These are phyloP conservation scores for Chloropsis cyanopogon DNA, from an alignment of 2,113 vertebrate genomes.

Conservation along the genomic window DNA sequence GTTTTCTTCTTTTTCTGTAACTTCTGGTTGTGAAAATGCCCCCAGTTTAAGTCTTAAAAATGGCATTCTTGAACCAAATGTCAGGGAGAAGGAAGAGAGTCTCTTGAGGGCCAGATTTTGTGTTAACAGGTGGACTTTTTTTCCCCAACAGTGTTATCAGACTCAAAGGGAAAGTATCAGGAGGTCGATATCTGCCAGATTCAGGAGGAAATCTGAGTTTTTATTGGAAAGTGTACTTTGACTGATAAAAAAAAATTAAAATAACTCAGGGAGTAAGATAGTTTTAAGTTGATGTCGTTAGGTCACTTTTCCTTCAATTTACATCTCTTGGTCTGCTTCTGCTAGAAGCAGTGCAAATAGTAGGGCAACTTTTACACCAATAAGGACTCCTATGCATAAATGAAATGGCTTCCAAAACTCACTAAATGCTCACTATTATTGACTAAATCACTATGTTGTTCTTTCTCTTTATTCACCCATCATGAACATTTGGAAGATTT, in stretches of 20 bases:
- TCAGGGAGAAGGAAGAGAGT: neutral
- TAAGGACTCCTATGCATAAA: neutral
- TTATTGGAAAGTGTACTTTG: neutral
- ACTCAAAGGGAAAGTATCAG: neutral
- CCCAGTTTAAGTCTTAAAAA: neutral
- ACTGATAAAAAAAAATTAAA: neutral
- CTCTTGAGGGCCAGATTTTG: neutral
- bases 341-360: neutral
- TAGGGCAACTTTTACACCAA: neutral
- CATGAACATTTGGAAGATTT: neutral
- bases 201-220: neutral
- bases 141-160: neutral
- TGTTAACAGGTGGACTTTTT: neutral
- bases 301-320: neutral
- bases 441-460: neutral
- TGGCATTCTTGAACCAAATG: neutral
- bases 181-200: neutral
- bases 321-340: neutral
- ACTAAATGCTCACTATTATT: neutral
- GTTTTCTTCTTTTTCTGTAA: neutral
- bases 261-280: neutral
- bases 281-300: neutral
- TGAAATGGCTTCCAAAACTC: neutral
- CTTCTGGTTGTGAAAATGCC: neutral
- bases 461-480: neutral